phyloP scores from a whole-genome alignment of 2,888 invertebrate genomes.

The Chirona hameri region DNA sequence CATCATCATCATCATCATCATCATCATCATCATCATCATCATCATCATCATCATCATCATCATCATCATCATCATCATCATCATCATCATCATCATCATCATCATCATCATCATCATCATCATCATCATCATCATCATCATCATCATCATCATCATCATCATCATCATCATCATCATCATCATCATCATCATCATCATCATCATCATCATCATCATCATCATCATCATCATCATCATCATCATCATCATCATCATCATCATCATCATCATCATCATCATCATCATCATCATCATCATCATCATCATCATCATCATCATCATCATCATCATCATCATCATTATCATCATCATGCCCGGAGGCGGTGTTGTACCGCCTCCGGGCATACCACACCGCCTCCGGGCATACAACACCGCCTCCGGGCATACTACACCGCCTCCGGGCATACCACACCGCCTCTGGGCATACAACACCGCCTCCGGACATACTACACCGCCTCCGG shows the following conservation, averaged over 20 bases:
- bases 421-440: no score
- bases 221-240: constrained; percentile 22
- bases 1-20: constrained; percentile 22
- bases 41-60: constrained; percentile 11
- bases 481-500: constrained; percentile 6
- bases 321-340: constrained; percentile 7
- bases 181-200: constrained; percentile 22
- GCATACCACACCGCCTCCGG: no score
- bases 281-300: constrained; percentile 22
- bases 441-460: not conserved
- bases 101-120: constrained; percentile 11
- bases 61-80: constrained; percentile 22
- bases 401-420: no score
- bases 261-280: constrained; percentile 12
- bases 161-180: constrained; percentile 22
- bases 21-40: constrained; percentile 22
- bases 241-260: constrained; percentile 22
- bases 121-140: constrained; percentile 22
- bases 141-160: constrained; percentile 22
- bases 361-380: no score
- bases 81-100: constrained; percentile 22
- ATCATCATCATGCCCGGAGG: constrained; percentile 25
- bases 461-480: no score
- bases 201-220: constrained; percentile 22
- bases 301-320: constrained; percentile 22